Base-by-base conservation (phyloP, 2,888 invertebrate species). In the Drosophila stalkeri region DNA sequence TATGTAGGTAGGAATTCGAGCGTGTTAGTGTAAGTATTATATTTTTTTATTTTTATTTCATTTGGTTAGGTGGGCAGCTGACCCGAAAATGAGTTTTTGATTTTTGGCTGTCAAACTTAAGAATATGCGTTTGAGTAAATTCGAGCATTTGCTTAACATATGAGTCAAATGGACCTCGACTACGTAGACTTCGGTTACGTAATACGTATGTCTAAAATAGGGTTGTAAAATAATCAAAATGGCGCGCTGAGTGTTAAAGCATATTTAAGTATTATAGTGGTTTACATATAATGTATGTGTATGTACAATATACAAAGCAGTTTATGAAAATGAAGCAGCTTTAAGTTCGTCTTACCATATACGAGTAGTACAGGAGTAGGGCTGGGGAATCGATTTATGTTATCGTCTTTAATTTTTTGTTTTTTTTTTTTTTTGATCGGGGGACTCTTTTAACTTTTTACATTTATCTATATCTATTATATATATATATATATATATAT, bases 271-370 rank as follows among this genome's bases (percentile, higher is more conserved):
- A 74, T 61, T 69, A 35, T 62, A 52, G 37, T 71, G 27, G 56
- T 61, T 55, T 49, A 66, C 68, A 43, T 43, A 47, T 66, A 47
- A 41, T 66, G 65, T 84, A 60, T 79, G 71, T 85, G 49, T 68
- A 68, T 68, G 67, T 68, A 68, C 67, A 66, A 81, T 85, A 77
- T 86, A 89, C 81, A 83, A 86, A 85, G 89, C 82, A 75, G 55
- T 27, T 80, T 73, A 51, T 67, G 73, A 64, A 68, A 72, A 72
- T 75, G 74, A 86, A 82, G 85, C 85, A 67, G 82, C 68, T 56
- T 67, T 44, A 65, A 60, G 61, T 64, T 72, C 57, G 55, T 67
- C 23, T 75, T 47, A 71, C 33, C 67, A n/a, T 16, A 52, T 37
- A 20, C 14, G 61, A 77, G 52, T 51, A 77, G 46, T 54, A 59